phyloP scores from a whole-genome alignment of 2,888 invertebrate species.

The Automeris io region DNA sequence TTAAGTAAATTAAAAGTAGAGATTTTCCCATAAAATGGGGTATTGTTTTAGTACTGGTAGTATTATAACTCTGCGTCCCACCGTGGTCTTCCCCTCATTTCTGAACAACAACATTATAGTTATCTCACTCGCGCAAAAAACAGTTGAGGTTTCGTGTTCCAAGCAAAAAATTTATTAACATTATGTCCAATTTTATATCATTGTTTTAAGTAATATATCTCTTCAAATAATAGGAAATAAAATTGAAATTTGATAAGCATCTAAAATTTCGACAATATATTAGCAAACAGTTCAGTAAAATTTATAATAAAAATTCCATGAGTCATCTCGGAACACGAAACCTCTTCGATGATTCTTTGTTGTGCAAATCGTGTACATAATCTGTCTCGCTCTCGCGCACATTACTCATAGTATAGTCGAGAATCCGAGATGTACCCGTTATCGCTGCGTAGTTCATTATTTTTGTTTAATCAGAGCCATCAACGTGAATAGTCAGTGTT shows the following conservation, averaged over 20 bases:
- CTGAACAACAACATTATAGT: conserved; percentile 29
- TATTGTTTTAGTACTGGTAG: conserved; percentile 33
- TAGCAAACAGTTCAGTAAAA: background rate
- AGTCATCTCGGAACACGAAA: conserved; percentile 62
- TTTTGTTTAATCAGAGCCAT: conserved; percentile 52
- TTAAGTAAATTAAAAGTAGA: too few species aligned
- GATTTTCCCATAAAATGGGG: conserved; percentile 13
- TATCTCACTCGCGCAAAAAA: conserved; percentile 30
- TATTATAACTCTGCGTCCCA: conserved; percentile 29
- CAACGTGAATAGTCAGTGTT: conserved; percentile 41
- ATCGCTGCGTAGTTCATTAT: conserved; percentile 68
- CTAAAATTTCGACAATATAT: background rate
- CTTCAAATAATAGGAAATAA: conserved; percentile 1
- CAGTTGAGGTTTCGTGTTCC: conserved; percentile 69
- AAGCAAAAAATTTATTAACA: conserved; percentile 33
- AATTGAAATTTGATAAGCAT: background rate
- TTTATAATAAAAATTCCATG: conserved; percentile 35
- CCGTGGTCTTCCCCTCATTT: conserved; percentile 24
- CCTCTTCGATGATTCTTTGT: conserved; percentile 44
- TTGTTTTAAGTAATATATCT: conserved; percentile 11
- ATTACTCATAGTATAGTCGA: conserved; percentile 46
- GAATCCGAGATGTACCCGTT: conserved; percentile 57
- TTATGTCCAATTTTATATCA: conserved; percentile 18
- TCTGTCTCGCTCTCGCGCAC: conserved; percentile 46
- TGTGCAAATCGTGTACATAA: conserved; percentile 28